Conservation (phyloP, 1,140 invertebrate species). For the Tyrophagus putrescentiae region DNA sequence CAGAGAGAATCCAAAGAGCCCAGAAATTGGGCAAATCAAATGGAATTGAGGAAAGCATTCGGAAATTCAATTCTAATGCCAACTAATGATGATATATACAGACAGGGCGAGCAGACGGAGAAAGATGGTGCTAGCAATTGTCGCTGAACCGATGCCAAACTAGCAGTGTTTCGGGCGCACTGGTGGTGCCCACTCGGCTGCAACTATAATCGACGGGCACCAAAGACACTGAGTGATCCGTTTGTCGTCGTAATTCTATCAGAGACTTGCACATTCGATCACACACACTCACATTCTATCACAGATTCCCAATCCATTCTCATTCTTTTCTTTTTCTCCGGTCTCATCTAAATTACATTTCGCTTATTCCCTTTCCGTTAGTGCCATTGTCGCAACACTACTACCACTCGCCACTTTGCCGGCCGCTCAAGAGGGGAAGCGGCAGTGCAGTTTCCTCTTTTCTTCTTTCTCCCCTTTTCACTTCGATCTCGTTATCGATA, state of each 20-base stretch:
- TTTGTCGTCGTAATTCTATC: too few species aligned
- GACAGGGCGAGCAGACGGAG: neutral
- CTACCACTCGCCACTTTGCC: too few species aligned
- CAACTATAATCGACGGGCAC: too few species aligned
- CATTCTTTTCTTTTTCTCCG: too few species aligned
- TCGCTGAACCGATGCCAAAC: neutral
- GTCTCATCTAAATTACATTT: conserved; percentile 19
- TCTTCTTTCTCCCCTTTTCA: neutral
- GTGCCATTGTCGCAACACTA: neutral
- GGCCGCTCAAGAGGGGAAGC: too few species aligned
- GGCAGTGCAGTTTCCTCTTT: neutral
- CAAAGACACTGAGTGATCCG: too few species aligned
- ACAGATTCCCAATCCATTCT: too few species aligned
- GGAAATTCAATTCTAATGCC: conserved; percentile 9
- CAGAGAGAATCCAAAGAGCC: too few species aligned
- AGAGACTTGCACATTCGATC: too few species aligned
- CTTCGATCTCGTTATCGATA: neutral
- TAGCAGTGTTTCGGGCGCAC: too few species aligned
- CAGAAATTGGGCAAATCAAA: conserved; percentile 6
- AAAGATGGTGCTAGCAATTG: neutral
- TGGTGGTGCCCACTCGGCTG: too few species aligned
- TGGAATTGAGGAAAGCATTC: neutral
- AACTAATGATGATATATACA: conserved; percentile 15
- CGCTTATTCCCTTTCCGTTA: neutral
- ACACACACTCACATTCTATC: too few species aligned